Percentiles rank a stretch among this genome's conserved stretches.
These are phyloP conservation scores for Campylomormyrus numenius DNA, from an alignment of 2,113 vertebrate genomes.

Conservation along the genomic window DNA sequence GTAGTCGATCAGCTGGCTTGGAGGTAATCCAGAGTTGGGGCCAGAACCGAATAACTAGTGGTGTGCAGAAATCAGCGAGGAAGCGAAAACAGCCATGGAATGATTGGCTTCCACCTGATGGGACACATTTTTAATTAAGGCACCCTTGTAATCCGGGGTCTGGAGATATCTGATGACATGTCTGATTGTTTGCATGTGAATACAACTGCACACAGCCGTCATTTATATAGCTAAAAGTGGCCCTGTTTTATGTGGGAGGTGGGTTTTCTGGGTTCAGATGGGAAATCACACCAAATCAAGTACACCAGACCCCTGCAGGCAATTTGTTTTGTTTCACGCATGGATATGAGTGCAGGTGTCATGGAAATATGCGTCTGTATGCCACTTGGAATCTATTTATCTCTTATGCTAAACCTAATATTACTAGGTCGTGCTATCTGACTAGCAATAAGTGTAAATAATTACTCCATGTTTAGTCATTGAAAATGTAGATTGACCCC, in stretches of 20 bases:
- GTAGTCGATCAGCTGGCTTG: neutral
- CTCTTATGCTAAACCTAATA: neutral
- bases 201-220: neutral
- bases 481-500: constrained; percentile 5
- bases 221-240: neutral
- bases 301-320: neutral
- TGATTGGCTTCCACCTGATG: neutral
- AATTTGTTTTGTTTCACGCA: neutral
- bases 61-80: neutral
- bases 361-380: neutral
- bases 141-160: neutral
- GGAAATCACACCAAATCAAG: neutral
- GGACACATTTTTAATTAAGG: neutral
- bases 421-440: neutral
- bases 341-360: neutral
- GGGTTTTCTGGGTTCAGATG: neutral
- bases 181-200: neutral
- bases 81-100: neutral
- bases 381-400: neutral
- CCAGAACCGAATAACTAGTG: neutral
- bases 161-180: neutral
- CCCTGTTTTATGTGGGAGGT: neutral
- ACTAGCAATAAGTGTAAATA: neutral
- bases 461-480: neutral
- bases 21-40: neutral